A percentile compares a stretch with the other conserved stretches of the same genome.
Evolutionary conservation across 1,140 invertebrate species (phyloP).

Genomic region (Chlorops oryzae): DNA sequence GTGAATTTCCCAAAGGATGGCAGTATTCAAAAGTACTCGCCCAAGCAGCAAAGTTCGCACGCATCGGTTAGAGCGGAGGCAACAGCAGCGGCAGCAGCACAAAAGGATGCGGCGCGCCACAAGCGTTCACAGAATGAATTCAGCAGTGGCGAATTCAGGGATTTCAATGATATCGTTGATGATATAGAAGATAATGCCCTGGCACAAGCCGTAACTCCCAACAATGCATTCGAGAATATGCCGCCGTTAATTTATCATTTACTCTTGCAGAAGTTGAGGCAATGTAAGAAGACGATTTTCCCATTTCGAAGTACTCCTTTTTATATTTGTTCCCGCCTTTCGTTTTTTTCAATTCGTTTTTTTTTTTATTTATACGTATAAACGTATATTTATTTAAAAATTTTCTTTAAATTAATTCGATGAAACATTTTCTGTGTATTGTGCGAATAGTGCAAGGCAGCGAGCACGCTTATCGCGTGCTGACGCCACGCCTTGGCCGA

Average conservation of each 20-base stretch:
- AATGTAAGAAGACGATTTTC: too few species aligned
- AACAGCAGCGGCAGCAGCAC: too few species aligned
- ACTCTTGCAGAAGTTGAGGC: conserved; percentile 37
- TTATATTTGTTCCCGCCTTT: too few species aligned
- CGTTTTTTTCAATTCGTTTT: too few species aligned
- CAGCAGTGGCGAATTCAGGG: conserved; percentile 39
- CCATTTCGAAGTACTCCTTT: too few species aligned
- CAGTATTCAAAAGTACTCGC: too few species aligned
- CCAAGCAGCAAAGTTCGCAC: background rate
- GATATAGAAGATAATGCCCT: conserved; percentile 38
- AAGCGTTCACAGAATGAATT: conserved; percentile 20
- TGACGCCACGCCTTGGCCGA: conserved; percentile 41
- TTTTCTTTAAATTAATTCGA: too few species aligned
- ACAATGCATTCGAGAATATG: conserved; percentile 42
- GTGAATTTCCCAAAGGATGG: too few species aligned
- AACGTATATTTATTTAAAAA: too few species aligned
- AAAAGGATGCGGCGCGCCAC: conserved; percentile 25
- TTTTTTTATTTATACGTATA: too few species aligned
- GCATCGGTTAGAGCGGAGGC: conserved; percentile 8
- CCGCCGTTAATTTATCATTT: conserved; percentile 38
- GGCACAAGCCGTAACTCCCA: conserved; percentile 23
- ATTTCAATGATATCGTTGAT: conserved; percentile 40
- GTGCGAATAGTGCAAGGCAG: conserved; percentile 35
- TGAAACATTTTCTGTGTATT: too few species aligned
- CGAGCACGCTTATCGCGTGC: conserved; percentile 38